phyloP scores from a whole-genome alignment of 2,797 vertebrate species.

The Heteromormyrus szaboi region DNA sequence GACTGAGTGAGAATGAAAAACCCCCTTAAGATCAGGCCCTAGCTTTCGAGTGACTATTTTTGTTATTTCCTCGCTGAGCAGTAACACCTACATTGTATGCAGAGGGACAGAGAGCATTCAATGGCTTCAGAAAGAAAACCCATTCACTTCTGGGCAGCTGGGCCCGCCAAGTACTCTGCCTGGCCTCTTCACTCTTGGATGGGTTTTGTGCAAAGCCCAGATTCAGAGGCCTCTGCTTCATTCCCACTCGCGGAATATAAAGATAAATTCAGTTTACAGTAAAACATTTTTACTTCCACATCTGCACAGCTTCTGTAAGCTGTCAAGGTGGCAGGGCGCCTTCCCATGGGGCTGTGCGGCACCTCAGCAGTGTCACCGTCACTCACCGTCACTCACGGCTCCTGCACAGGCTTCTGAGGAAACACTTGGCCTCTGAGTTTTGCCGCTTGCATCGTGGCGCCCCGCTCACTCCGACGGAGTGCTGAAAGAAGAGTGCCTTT shows the following conservation, averaged over 20 bases:
- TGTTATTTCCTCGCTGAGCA: conserved; percentile 47
- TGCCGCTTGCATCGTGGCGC: conserved; percentile 31
- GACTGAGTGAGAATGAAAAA: conserved; percentile 39
- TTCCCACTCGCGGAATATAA: conserved; percentile 40
- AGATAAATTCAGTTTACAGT: conserved; percentile 10
- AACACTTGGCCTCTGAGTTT: conserved; percentile 13
- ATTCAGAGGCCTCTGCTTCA: conserved; percentile 35
- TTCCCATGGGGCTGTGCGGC: not conserved
- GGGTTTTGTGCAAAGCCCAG: conserved; percentile 59
- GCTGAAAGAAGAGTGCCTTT: conserved; percentile 39
- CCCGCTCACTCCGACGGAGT: conserved; percentile 32
- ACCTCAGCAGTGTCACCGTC: not conserved
- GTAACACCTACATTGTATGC: conserved; percentile 63
- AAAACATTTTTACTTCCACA: not conserved
- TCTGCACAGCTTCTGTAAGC: not conserved
- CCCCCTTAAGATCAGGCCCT: conserved; percentile 35
- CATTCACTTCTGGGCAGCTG: conserved; percentile 63
- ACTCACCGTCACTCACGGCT: not conserved
- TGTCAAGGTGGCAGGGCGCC: not conserved
- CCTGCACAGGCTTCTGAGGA: not conserved
- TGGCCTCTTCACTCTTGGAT: conserved; percentile 64
- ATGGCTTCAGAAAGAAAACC: conserved; percentile 40
- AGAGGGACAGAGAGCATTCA: conserved; percentile 50
- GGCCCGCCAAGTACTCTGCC: conserved; percentile 51
- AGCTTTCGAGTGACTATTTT: conserved; percentile 45